These are phyloP conservation scores for Diachrysia chrysitis DNA, from an alignment of 2,888 invertebrate genomes.

Conservation along the genomic window DNA sequence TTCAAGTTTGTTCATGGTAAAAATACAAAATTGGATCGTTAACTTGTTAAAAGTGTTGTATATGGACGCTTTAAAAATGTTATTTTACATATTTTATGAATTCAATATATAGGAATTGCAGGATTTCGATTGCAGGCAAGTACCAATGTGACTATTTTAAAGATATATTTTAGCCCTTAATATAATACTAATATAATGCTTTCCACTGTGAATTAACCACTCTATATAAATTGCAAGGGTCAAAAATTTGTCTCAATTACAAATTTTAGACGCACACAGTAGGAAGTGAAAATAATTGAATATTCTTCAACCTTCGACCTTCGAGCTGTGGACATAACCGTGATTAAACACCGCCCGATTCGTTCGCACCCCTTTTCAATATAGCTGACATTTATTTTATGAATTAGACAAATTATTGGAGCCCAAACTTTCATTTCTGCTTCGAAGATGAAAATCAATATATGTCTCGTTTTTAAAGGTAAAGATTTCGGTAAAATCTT, in stretches of 20 bases:
- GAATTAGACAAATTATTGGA: constrained; percentile 51
- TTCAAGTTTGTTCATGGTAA: background rate
- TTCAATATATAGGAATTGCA: too few relatives aligned
- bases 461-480: constrained; percentile 6
- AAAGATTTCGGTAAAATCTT: background rate
- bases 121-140: too few relatives aligned
- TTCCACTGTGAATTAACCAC: background rate
- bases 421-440: constrained; percentile 17
- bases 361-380: constrained; percentile 57
- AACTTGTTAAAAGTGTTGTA: background rate
- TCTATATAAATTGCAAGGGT: constrained; percentile 28
- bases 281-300: constrained; percentile 54
- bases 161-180: too few relatives aligned
- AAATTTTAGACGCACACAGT: constrained; percentile 50
- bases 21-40: background rate
- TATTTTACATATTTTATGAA: too few relatives aligned
- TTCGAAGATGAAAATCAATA: constrained; percentile 14
- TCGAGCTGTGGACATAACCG: constrained; percentile 31
- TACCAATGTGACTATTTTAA: too few relatives aligned
- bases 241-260: constrained; percentile 55
- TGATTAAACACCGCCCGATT: constrained; percentile 58
- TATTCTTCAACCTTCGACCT: constrained; percentile 46
- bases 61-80: background rate
- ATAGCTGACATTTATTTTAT: constrained; percentile 52
- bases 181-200: too few relatives aligned